phyloP scores from a whole-genome alignment of 2,888 invertebrate genomes.

The Gymnocheta viridis region DNA sequence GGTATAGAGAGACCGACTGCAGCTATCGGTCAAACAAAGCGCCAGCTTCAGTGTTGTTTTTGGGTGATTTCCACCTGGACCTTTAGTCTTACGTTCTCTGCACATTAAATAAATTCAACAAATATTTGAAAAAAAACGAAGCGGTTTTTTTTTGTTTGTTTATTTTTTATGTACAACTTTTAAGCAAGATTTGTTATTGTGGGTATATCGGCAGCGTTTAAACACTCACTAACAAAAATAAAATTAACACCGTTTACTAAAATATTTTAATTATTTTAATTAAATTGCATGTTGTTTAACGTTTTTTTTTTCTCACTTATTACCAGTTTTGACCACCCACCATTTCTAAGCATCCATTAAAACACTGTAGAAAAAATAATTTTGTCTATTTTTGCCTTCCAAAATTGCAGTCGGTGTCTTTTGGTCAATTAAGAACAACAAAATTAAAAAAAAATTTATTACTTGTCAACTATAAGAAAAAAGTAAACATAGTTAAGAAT shows the following conservation, averaged over 20 bases:
- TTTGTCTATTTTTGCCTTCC: conserved; percentile 24
- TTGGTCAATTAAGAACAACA: conserved; percentile 56
- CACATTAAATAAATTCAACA: no score
- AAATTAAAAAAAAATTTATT: conserved; percentile 10
- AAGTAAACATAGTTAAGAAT: conserved; percentile 38
- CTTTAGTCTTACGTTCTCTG: no score
- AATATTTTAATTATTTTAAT: conserved; percentile 13
- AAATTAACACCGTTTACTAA: not conserved
- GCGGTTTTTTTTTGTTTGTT: not conserved
- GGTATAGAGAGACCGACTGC: no score
- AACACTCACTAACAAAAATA: no score
- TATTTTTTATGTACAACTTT: not conserved
- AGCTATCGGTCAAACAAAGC: no score
- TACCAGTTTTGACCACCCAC: conserved; percentile 47
- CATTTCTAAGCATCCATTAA: not conserved
- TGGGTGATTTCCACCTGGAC: no score
- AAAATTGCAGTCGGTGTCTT: conserved; percentile 43
- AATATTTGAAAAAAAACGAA: not conserved
- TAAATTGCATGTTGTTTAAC: conserved; percentile 41
- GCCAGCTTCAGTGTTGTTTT: no score
- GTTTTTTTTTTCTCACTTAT: conserved; percentile 25
- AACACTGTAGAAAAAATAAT: not conserved
- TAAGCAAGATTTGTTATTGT: not conserved
- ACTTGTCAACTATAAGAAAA: conserved; percentile 13
- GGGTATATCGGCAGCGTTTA: not conserved